Base-by-base conservation (phyloP, 2,888 invertebrate genomes). In the Chrysodeixis includens region DNA sequence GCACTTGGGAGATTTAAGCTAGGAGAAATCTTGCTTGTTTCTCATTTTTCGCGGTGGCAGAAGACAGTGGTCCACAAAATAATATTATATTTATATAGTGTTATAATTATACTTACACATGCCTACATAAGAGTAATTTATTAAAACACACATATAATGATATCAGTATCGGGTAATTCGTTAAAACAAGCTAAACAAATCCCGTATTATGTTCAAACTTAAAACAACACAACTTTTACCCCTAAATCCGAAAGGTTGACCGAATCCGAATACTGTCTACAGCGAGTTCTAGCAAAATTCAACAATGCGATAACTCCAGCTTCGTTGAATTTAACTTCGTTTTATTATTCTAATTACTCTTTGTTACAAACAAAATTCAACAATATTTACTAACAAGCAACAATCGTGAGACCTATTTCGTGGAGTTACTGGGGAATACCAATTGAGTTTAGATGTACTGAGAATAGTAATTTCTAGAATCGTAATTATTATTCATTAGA, bases 281-380 rank as follows among this genome's bases (percentile, higher is more conserved):
- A 30, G 51, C n/a, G 76, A 56, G 76, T 65, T 76, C 55, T 18
- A 57, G 64, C 32, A 9, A 16, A 66, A 54, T 30, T 32, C 40
- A 67, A 71, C 74, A 74, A 72, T 61, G 49, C n/a, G 58, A 44
- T 59, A 76, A 40, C 16, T 76, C 53, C 20, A 59, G 46, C 30
- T 64, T 63, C 12, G 20, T 56, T 49, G 52, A 54, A 49, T 57
- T 35, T 35, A 76, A 74, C 56, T n/a, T 52, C 72, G 62, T 68
- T 72, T 61, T 72, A 64, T 62, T 61, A 61, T 66, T 69, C 44
- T 69, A 77, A 77, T 77, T 64, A 78, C 78, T 74, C 55, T 62
- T 74, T 78, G 66, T 63, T 65, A 35, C 66, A 62, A 76, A 78
- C 69, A 74, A 62, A 44, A 64, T 62, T 51, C 62, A 78, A 77